These are phyloP conservation scores for Melanotaenia maccullochi DNA, from an alignment of 2,797 vertebrate genomes.

Conservation along the genomic window DNA sequence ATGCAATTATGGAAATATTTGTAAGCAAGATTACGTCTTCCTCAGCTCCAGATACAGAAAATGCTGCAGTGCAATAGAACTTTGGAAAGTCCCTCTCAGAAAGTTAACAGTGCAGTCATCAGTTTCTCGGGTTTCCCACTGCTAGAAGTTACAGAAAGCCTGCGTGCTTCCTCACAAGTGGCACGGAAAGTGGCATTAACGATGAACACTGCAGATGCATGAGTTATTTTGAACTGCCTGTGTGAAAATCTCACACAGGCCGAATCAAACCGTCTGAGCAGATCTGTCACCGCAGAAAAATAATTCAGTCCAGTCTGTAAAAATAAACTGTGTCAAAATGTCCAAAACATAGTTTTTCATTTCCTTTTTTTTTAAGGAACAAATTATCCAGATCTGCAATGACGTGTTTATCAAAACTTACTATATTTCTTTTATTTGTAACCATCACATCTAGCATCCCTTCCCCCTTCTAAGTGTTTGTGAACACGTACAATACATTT, in stretches of 20 bases:
- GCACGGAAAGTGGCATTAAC: not conserved
- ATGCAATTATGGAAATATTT: slow-evolving; percentile 28
- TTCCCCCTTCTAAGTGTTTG: too few species aligned
- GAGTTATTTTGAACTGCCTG: not conserved
- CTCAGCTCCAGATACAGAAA: not conserved
- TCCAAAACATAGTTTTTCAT: not conserved
- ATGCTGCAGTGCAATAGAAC: slow-evolving; percentile 12
- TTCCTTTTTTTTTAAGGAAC: too few species aligned
- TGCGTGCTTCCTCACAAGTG: not conserved
- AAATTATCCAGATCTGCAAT: too few species aligned
- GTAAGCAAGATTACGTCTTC: slow-evolving; percentile 4
- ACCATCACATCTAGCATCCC: too few species aligned
- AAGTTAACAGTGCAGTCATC: slow-evolving; percentile 31
- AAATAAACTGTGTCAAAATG: not conserved
- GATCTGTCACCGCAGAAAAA: not conserved
- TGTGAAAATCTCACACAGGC: not conserved
- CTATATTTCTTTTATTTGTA: too few species aligned
- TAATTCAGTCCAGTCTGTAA: not conserved
- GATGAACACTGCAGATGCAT: not conserved
- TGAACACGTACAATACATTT: too few species aligned
- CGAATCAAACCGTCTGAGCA: not conserved
- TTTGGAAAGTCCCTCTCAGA: not conserved
- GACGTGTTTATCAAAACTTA: too few species aligned
- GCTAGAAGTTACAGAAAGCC: not conserved
- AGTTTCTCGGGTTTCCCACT: slow-evolving; percentile 1